A percentile compares a stretch with the other conserved stretches of the same genome.
phyloP scores from a whole-genome alignment of 2,888 invertebrate genomes.

The Saturnia pavonia region DNA sequence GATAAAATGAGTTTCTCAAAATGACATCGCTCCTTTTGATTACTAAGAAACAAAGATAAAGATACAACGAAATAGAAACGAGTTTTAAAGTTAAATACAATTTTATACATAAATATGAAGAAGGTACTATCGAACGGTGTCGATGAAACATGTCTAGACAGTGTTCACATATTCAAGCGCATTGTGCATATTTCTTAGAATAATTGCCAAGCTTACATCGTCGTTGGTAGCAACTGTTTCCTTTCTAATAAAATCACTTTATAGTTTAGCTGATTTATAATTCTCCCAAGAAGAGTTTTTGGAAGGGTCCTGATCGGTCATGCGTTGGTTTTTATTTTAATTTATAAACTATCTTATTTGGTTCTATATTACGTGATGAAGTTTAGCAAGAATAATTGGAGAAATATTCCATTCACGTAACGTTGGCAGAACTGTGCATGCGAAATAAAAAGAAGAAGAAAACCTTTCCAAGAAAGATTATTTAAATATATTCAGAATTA shows the following conservation, averaged over 20 bases:
- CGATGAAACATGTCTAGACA: not conserved
- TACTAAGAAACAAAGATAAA: not conserved
- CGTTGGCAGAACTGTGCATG: too few relatives aligned
- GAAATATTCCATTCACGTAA: too few relatives aligned
- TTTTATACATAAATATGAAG: not conserved
- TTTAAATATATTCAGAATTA: not conserved
- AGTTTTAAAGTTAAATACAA: not conserved
- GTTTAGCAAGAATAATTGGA: too few relatives aligned
- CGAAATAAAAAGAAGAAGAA: too few relatives aligned
- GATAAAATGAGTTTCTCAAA: not conserved
- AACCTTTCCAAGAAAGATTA: not conserved
- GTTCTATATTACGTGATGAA: too few relatives aligned
- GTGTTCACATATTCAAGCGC: not conserved
- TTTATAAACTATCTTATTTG: too few relatives aligned
- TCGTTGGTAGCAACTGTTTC: not conserved
- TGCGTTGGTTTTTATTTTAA: too few relatives aligned
- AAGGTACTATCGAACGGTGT: not conserved
- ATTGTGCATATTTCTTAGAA: not conserved
- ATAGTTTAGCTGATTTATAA: not conserved
- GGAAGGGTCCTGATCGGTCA: not conserved
- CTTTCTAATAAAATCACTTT: not conserved
- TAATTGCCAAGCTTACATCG: not conserved
- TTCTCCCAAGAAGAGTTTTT: not conserved
- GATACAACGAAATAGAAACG: not conserved
- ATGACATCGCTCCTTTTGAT: not conserved